Base-by-base conservation (phyloP, 2,797 vertebrate species). In the Microhierax caerulescens region DNA sequence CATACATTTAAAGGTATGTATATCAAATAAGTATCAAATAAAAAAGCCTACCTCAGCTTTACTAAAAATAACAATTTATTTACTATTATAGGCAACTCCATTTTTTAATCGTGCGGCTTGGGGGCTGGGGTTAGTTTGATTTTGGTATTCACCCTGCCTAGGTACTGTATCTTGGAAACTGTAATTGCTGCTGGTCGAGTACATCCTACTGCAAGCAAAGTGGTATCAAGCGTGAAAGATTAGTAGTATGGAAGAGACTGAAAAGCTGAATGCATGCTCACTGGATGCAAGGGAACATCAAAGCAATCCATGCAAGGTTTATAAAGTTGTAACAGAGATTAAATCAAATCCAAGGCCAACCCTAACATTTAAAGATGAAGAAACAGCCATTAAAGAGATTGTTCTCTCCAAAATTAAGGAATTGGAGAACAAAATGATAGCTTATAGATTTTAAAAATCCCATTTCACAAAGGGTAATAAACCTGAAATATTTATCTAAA, bases 131-230 rank as follows among this genome's bases (percentile, higher is more conserved):
- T 43, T 73, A 7, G 15, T 50, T 72, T 82, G 21, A 48, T 51
- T 7, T 74, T 39, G 39, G 5, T 25, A n/a, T 74, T 70, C 34
- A 50, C 16, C 13, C 21, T 77, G 4, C 39, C 36, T 68, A 69
- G 48, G 61, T 27, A 67, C 37, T 10, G 25, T 27, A 36, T 34
- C 34, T 88, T 83, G 84, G 57, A 64, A 94, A 76, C 9, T 18
- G 24, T 64, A 92, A 96, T 61, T 94, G 18, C 28, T 94, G 77
- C 60, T 93, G 63, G 64, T 73, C 75, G 90, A 95, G 22, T 86
- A 79, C 47, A 87, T 57, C 15, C 12, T 70, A 53, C 37, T 90
- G 88, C 57, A 96, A 65, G 8, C 45, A 43, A 96, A 96, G 68
- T 34, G 10, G 24, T 57, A 61, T 67, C 28, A 90, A 30, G 3